Evolutionary conservation across 2,888 invertebrate genomes (phyloP).

Genomic region (Leptinotarsa tumamoca): DNA sequence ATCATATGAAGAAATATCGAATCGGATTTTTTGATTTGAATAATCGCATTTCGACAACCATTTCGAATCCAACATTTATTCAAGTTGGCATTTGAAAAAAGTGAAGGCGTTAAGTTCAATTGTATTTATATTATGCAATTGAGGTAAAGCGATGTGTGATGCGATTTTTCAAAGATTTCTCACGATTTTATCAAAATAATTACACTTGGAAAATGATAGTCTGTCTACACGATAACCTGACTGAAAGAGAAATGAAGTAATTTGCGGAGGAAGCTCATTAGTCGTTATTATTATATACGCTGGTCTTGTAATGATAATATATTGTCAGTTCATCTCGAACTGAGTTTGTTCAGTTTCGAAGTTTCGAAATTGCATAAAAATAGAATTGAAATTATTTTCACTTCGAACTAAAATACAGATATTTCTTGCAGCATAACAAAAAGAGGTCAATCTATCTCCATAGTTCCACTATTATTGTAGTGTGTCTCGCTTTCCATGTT

Average conservation of each 20-base stretch:
- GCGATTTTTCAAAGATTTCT: constrained; percentile 19
- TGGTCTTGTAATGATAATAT: background rate
- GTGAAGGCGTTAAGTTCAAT: constrained; percentile 25
- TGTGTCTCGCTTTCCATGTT: too few species aligned
- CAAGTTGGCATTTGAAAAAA: constrained; percentile 22
- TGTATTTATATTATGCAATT: constrained; percentile 24
- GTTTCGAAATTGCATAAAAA: background rate
- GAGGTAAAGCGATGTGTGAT: constrained; percentile 14
- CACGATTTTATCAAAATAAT: constrained; percentile 22
- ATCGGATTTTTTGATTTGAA: background rate
- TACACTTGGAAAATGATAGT: constrained; percentile 23
- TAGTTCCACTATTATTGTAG: too few species aligned
- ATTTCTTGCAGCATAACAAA: too few species aligned
- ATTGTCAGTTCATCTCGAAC: background rate
- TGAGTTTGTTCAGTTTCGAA: background rate
- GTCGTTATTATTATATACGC: background rate
- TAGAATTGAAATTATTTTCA: too few species aligned
- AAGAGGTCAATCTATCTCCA: too few species aligned
- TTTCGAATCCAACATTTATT: constrained; percentile 3
- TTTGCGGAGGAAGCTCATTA: constrained; percentile 16
- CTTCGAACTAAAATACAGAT: too few species aligned
- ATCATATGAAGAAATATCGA: too few species aligned
- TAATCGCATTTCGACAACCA: background rate
- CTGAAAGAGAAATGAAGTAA: constrained; percentile 8
- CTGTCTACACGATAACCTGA: constrained; percentile 3